A percentile compares a stretch with the other conserved stretches of the same genome.
Conservation (phyloP, 1,140 invertebrate species). For the Bombus consobrinus region DNA sequence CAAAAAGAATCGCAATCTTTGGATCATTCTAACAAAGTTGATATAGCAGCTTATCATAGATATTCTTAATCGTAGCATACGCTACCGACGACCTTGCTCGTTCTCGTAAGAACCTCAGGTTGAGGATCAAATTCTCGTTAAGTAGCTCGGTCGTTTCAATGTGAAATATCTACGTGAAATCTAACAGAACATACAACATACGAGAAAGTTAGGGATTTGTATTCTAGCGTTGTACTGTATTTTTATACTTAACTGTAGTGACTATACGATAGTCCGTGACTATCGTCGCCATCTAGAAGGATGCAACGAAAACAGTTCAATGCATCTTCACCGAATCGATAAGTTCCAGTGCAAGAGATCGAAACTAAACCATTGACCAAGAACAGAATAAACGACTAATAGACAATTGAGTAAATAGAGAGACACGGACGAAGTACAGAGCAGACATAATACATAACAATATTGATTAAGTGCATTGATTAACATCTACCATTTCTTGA, state of each 20-base stretch:
- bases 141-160: background rate
- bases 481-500: too few relatives aligned
- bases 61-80: background rate
- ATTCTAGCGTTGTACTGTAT: background rate
- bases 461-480: too few relatives aligned
- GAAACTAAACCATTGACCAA: background rate
- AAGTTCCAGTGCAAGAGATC: background rate
- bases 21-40: background rate
- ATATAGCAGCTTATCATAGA: background rate
- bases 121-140: background rate
- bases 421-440: too few relatives aligned
- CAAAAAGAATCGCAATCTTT: background rate
- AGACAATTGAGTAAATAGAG: too few relatives aligned
- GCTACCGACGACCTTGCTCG: background rate
- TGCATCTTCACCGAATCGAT: background rate
- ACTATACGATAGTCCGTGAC: background rate
- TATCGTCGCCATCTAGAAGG: slow-evolving; percentile 17
- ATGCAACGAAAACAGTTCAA: background rate
- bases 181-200: background rate
- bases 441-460: too few relatives aligned
- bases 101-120: background rate
- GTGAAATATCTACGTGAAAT: background rate
- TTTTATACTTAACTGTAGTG: background rate
- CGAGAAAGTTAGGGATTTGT: too few relatives aligned
- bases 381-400: too few relatives aligned